Evolutionary conservation across 2,888 invertebrate species (phyloP).

Genomic region (Dryobotodes eremita): DNA sequence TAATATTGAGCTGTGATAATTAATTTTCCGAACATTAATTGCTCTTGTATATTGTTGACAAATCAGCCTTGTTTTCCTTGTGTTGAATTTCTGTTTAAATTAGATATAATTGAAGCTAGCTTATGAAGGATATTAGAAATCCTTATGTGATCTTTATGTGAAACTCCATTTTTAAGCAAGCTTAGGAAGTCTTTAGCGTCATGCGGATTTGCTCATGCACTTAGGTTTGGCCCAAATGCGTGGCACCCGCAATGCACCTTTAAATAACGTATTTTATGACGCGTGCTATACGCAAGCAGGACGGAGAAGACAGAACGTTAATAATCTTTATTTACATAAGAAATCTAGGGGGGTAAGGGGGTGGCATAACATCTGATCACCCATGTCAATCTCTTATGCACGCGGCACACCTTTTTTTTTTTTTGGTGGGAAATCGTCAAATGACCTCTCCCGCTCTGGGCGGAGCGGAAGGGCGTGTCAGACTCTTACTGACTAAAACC

Average conservation of each 20-base stretch:
- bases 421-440: too few relatives aligned
- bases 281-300: neutral
- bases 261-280: neutral
- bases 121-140: neutral
- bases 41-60: constrained; percentile 45
- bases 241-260: too few relatives aligned
- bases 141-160: neutral
- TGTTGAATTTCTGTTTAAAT: constrained; percentile 5
- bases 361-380: too few relatives aligned
- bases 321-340: too few relatives aligned
- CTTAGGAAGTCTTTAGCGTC: neutral
- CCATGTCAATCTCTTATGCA: too few relatives aligned
- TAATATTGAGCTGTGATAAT: constrained; percentile 16
- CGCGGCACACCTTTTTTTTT: too few relatives aligned
- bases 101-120: neutral
- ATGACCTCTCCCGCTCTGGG: too few relatives aligned
- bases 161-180: neutral
- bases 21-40: constrained; percentile 27
- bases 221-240: neutral
- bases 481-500: too few relatives aligned
- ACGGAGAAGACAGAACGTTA: too few relatives aligned
- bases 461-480: too few relatives aligned
- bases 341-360: too few relatives aligned
- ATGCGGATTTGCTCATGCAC: neutral
- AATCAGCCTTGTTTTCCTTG: constrained; percentile 24